phyloP scores from a whole-genome alignment of 1,140 invertebrate genomes.

The Stegodyphus mimosarum region DNA sequence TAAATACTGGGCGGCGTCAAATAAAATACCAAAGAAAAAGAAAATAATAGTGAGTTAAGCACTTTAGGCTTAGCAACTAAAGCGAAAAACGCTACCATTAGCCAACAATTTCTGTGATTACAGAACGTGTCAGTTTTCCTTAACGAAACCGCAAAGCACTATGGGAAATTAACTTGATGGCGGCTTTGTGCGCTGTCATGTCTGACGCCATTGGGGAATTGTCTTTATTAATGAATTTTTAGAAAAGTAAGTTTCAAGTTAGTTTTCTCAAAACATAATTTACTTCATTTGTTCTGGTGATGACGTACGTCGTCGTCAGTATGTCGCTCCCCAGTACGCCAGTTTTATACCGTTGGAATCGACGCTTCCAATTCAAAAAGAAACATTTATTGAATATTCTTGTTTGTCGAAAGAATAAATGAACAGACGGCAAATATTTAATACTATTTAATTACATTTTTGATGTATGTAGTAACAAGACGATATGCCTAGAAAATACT shows the following conservation, averaged over 20 bases:
- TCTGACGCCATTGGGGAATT: conserved; percentile 7
- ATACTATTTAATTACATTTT: too few species aligned
- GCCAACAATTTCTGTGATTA: conserved; percentile 38
- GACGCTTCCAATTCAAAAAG: too few species aligned
- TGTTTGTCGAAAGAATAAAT: too few species aligned
- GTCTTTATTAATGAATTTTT: conserved; percentile 14
- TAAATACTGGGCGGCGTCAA: conserved; percentile 27
- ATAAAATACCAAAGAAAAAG: not conserved
- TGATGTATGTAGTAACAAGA: too few species aligned
- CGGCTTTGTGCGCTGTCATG: conserved; percentile 4
- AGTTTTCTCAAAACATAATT: too few species aligned
- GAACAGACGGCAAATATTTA: too few species aligned
- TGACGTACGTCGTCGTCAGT: too few species aligned
- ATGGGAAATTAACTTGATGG: conserved; percentile 39
- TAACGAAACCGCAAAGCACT: conserved; percentile 37
- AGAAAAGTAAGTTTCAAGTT: not conserved
- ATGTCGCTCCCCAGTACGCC: too few species aligned
- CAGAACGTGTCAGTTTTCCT: conserved; percentile 32
- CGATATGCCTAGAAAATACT: too few species aligned
- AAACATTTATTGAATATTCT: too few species aligned
- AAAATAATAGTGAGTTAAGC: conserved; percentile 20
- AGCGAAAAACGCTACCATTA: conserved; percentile 41
- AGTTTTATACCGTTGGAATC: too few species aligned
- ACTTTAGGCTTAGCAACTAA: conserved; percentile 11
- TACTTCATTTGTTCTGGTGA: too few species aligned